A percentile compares a stretch with the other conserved stretches of the same genome.
These are phyloP conservation scores for Suricata suricatta DNA, from an alignment of 2,113 vertebrate species.

Conservation along the genomic window DNA sequence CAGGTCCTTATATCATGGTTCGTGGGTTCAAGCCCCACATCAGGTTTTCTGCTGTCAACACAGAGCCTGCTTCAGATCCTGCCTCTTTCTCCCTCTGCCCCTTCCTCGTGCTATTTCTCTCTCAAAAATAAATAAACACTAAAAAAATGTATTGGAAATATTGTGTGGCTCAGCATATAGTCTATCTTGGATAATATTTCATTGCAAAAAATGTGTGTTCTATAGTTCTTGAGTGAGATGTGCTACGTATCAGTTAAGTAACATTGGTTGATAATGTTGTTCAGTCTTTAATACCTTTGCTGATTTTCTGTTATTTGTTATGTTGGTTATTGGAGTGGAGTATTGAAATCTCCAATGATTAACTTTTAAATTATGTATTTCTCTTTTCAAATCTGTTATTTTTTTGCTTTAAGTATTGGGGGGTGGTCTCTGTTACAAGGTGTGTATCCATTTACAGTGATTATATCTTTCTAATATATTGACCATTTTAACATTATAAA, in stretches of 20 bases:
- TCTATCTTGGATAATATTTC: not conserved
- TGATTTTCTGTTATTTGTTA: not conserved
- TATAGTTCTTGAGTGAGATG: not conserved
- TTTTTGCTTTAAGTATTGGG: not conserved
- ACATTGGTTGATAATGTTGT: not conserved
- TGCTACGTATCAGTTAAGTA: not conserved
- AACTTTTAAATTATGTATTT: not conserved
- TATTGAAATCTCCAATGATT: not conserved
- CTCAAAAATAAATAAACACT: too few species aligned
- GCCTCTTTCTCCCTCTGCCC: too few species aligned
- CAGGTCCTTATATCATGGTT: too few species aligned
- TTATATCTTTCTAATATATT: not conserved
- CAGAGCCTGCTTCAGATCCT: too few species aligned
- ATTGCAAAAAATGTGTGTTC: not conserved
- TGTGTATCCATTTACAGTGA: not conserved
- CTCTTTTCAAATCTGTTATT: not conserved
- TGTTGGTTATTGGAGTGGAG: not conserved
- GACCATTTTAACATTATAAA: constrained; percentile 11
- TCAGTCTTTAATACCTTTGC: not conserved
- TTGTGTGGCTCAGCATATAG: not conserved
- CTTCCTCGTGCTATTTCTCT: too few species aligned
- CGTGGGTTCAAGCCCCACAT: too few species aligned
- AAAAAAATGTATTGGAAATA: not conserved
- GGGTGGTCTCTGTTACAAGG: not conserved
- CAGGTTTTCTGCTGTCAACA: too few species aligned